Evolutionary conservation across 2,797 vertebrate species (phyloP), one percentile per base, ranked within the genome.

Genomic region (Peromyscus melanophrys): DNA sequence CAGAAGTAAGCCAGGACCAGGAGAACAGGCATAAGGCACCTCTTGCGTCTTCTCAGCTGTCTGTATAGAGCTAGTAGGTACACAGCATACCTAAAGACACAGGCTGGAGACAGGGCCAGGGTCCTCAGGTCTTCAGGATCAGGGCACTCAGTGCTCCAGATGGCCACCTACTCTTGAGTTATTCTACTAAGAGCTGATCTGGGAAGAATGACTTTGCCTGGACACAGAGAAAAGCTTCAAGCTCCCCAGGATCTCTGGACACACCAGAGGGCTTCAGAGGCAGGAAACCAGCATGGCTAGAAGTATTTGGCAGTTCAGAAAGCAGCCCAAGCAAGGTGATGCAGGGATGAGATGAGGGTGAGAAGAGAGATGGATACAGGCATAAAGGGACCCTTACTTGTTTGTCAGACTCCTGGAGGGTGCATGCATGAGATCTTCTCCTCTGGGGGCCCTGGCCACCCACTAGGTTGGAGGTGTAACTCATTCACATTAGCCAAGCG

Each of bases 361-460:
- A 63, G 37, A 27, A 25, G 57, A 92, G 21, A 63, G 14, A 52
- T 7, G 52, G 29, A 34, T 4, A 23, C 55, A 46, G 55, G 4
- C 0, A 21, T 29, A 34, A 73, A 29, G 0, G 2, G 59, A 21
- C 14, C 59, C 43, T 49, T 6, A 16, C 61, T 12, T 5, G 11
- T 4, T 10, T 6, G 46, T 37, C 27, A 63, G 34, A 59, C 37
- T 67, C 55, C 10, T 11, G 25, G 31, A 29, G 17, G 8, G 31
- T 59, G 16, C 17, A 4, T 1, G n/a, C 17, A 1, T 1, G 11
- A 84, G 10, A 7, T 1, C n/a, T 10, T 43, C 61, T 40, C 43
- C 27, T 29, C 25, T 78, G 4, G 1, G 37, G 23, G 8, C 2
- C 2, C 17, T 5, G 7, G 27, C 67, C 29, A 61, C 49, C 17